Base-by-base conservation (phyloP, 2,888 invertebrate genomes). In the Argyra leucocephala region DNA sequence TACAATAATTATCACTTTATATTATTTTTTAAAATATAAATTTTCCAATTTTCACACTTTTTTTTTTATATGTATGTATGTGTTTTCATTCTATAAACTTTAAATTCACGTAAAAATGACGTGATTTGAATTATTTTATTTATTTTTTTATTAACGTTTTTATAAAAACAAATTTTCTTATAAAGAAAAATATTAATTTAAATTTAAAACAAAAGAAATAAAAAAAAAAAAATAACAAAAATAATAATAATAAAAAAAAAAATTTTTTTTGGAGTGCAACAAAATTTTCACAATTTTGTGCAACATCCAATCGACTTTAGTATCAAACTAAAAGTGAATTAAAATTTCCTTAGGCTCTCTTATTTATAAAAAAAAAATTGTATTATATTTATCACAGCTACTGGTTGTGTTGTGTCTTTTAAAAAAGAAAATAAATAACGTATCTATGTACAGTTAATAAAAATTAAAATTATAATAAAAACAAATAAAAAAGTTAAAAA, bases 271-370 rank as follows among this genome's bases (percentile, higher is more conserved):
- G 48, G 48, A 48, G 48, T n/a, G 48, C 48, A 48, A 18, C 48
- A 48, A 48, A 48, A 48, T 48, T 48, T 48, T 48, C 6, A 48
- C 48, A 48, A 48, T 48, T 48, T 48, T 48, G 48, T 48, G 48
- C 48, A 48, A 48, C 61, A 22, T 31, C 37, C 31, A 62, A 62
- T 66, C 67, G 67, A 68, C 69, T 69, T 68, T 66, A 67, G 70
- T 70, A 66, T 72, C 69, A 71, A 71, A 71, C 72, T 72, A 71
- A 73, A 71, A 76, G 75, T 76, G 71, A 71, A 73, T 72, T 68
- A 69, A 67, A 71, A 70, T 65, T 69, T 68, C 67, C 64, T 65
- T 68, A 69, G 67, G 70, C 69, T 72, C 73, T 71, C 72, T 73
- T 76, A 75, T 77, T 76, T 76, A 76, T 68, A 74, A 74, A 73